Evolutionary conservation across 2,113 vertebrate genomes (phyloP), one percentile per base, ranked within the genome.

Genomic region (Eira barbara): DNA sequence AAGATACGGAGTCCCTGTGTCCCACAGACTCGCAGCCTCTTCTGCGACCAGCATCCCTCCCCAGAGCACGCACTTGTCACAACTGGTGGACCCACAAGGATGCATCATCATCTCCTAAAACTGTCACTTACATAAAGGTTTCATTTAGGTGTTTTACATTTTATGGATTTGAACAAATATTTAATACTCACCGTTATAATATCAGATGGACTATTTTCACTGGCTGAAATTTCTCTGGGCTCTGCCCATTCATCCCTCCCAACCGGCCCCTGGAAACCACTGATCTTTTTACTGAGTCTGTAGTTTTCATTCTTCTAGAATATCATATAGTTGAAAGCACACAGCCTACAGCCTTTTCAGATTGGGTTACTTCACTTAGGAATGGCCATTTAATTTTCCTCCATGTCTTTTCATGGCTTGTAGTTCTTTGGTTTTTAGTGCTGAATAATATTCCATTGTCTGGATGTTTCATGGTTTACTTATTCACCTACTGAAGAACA

Each of bases 121-220:
- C 25, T 13, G 0, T 7, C 3, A 0, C 20, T 42, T 74, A 27
- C 39, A 1, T 74, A 4, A 73, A 2, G 4, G 25, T 74, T 74
- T 15, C 12, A 27, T 45, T 42, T 74, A 9, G 36, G 9, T 74
- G 39, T 25, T 74, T 12, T 27, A 13, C 39, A 74, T 42, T 13
- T 74, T 42, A 42, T 27, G 25, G 39, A 6, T 74, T 25, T 15
- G 39, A 74, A 45, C 73, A 74, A 74, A 42, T 45, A 21, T 42
- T 42, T 13, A 42, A 74, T 45, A 14, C 23, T 39, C 25, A 27
- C 23, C 6, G 1, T 45, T 25, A 74, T 11, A 74, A 27, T 57
- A 57, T 81, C 52, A 57, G 7, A 36, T 23, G 6, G 34, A 39
- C 21, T 81, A n/a, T 31, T 82, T 59, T 42, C 55, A 42, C 36